Conservation (phyloP, 2,797 vertebrate genomes). For the Crenuchus spilurus region DNA sequence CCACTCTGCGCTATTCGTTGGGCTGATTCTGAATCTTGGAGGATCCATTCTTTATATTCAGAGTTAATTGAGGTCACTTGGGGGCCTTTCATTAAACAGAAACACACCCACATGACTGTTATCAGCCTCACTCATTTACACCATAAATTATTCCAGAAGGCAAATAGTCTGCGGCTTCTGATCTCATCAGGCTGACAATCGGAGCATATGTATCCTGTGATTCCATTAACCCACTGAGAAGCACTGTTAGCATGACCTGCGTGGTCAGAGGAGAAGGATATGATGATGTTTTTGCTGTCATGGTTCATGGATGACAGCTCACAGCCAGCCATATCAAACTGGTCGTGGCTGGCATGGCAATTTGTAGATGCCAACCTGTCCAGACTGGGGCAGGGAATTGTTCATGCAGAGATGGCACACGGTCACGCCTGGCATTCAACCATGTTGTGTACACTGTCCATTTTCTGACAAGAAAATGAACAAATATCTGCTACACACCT, state of each 20-base stretch:
- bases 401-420: constrained; percentile 3
- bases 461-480: background rate
- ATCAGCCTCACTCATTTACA: background rate
- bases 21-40: no score
- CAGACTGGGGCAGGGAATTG: background rate
- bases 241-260: background rate
- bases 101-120: background rate
- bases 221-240: background rate
- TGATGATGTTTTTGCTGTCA: background rate
- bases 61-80: background rate
- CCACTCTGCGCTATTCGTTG: no score
- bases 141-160: background rate
- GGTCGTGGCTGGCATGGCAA: background rate
- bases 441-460: no score
- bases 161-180: background rate
- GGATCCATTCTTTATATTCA: background rate
- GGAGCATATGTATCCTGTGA: background rate
- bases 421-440: background rate
- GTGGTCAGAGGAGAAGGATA: background rate
- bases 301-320: background rate
- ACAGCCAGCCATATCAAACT: background rate
- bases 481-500: no score
- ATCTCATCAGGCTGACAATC: background rate
- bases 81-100: background rate
- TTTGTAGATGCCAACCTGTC: background rate